Conservation (phyloP, 1,140 invertebrate genomes). For the Drosophila asahinai region DNA sequence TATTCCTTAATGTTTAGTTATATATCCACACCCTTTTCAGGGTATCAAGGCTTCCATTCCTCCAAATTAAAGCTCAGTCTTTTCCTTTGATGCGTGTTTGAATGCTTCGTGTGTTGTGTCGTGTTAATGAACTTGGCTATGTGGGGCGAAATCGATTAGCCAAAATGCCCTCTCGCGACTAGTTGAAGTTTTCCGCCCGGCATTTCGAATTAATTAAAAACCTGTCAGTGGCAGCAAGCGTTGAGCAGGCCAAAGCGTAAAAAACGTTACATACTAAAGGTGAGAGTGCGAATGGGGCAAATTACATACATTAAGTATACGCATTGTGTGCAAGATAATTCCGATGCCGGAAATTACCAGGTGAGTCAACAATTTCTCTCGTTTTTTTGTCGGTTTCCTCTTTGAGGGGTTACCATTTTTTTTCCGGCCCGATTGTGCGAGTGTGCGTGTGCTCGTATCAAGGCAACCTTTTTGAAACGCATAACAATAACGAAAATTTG, state of each 20-base stretch:
- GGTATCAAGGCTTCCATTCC: conserved; percentile 5
- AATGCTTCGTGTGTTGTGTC: conserved; percentile 27
- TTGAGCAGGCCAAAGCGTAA: neutral
- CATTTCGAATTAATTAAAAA: conserved; percentile 77
- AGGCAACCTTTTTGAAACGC: conserved; percentile 79
- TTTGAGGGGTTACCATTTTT: conserved; percentile 27
- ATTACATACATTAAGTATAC: conserved; percentile 69
- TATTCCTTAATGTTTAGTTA: no score
- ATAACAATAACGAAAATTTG: conserved; percentile 83
- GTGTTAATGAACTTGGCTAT: conserved; percentile 62
- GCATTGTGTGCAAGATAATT: conserved; percentile 57
- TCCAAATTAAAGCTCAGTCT: neutral
- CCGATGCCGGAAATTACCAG: conserved; percentile 74
- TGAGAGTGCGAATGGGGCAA: conserved; percentile 19
- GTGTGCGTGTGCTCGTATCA: conserved; percentile 39
- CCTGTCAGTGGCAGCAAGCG: conserved; percentile 60
- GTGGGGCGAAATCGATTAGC: conserved; percentile 56
- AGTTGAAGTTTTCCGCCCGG: conserved; percentile 41
- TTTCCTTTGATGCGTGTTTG: conserved; percentile 46
- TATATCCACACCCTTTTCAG: no score
- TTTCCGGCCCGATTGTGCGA: neutral
- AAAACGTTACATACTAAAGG: conserved; percentile 4
- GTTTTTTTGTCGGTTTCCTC: conserved; percentile 34
- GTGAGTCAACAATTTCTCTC: conserved; percentile 72
- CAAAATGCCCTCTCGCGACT: conserved; percentile 41